Conservation (phyloP, 2,888 invertebrate species). For the Polylopha cassiicola region DNA sequence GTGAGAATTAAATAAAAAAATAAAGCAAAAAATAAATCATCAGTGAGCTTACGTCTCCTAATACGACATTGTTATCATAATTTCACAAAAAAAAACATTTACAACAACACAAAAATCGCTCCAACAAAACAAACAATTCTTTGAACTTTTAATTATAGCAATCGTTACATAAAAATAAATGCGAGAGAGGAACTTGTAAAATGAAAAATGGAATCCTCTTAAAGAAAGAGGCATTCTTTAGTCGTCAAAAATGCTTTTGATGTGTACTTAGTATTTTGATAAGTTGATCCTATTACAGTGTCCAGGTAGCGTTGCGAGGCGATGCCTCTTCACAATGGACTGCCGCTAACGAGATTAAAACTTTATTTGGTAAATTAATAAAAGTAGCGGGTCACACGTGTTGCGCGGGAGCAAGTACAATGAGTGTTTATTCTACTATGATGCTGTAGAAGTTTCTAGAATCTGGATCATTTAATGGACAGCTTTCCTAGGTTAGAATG, state of each 20-base stretch:
- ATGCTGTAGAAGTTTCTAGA: too few species aligned
- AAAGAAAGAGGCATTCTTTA: conserved; percentile 63
- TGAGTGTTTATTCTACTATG: too few species aligned
- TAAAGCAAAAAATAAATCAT: too few species aligned
- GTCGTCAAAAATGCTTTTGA: conserved; percentile 64
- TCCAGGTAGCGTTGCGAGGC: conserved; percentile 64
- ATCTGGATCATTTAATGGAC: too few species aligned
- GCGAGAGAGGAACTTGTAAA: conserved; percentile 30
- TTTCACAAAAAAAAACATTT: conserved; percentile 8
- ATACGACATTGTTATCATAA: conserved; percentile 12
- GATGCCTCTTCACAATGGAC: conserved; percentile 60
- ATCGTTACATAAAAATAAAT: conserved; percentile 25
- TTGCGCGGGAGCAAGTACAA: too few species aligned
- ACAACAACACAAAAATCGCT: conserved; percentile 8
- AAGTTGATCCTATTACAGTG: conserved; percentile 78
- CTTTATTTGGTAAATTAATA: conserved; percentile 75
- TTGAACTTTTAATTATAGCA: conserved; percentile 21
- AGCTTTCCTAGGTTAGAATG: too few species aligned
- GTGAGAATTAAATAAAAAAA: too few species aligned
- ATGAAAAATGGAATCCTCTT: conserved; percentile 60
- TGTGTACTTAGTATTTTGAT: conserved; percentile 75
- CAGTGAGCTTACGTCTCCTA: too few species aligned
- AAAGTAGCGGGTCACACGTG: conserved; percentile 45
- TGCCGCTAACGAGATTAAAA: conserved; percentile 74
- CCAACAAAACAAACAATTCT: conserved; percentile 16